Conservation (phyloP, 1,140 invertebrate genomes). For the Brachystomella parvula region DNA sequence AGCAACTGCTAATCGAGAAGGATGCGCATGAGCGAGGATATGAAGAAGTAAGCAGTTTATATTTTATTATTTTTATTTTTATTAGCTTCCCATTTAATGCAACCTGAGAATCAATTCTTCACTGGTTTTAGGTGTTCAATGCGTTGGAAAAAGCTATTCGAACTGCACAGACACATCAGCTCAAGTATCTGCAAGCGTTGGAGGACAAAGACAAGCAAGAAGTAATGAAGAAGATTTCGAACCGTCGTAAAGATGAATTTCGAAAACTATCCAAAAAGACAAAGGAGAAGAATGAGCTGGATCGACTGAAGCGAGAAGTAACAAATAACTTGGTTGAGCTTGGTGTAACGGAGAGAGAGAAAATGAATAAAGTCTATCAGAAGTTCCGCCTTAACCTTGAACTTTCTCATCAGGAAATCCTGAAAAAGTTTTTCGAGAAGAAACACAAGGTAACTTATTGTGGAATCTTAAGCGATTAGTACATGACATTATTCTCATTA, state of each 20-base stretch:
- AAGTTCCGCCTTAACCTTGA: conserved; percentile 43
- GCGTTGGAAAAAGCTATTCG: conserved; percentile 23
- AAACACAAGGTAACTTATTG: conserved; percentile 37
- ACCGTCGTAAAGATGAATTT: conserved; percentile 73
- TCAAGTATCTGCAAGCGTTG: conserved; percentile 49
- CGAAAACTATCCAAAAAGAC: conserved; percentile 70
- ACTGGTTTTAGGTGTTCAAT: conserved; percentile 4
- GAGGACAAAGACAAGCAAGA: conserved; percentile 70
- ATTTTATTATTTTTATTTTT: neutral
- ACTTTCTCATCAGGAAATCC: conserved; percentile 43
- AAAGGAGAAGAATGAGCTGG: conserved; percentile 81
- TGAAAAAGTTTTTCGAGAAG: conserved; percentile 39
- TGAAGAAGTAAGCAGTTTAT: conserved; percentile 49
- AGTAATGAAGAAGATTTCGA: conserved; percentile 72
- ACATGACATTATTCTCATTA: neutral
- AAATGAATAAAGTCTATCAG: conserved; percentile 38
- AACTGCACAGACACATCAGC: conserved; percentile 8
- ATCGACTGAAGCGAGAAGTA: conserved; percentile 65
- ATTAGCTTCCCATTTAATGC: neutral
- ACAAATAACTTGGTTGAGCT: conserved; percentile 66
- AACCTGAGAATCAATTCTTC: neutral
- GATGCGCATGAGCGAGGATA: conserved; percentile 77
- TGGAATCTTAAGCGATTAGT: neutral
- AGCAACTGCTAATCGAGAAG: conserved; percentile 64
- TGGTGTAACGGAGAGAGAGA: conserved; percentile 68